Conservation (phyloP, 2,888 invertebrate genomes). For the Eubasilissa splendida region DNA sequence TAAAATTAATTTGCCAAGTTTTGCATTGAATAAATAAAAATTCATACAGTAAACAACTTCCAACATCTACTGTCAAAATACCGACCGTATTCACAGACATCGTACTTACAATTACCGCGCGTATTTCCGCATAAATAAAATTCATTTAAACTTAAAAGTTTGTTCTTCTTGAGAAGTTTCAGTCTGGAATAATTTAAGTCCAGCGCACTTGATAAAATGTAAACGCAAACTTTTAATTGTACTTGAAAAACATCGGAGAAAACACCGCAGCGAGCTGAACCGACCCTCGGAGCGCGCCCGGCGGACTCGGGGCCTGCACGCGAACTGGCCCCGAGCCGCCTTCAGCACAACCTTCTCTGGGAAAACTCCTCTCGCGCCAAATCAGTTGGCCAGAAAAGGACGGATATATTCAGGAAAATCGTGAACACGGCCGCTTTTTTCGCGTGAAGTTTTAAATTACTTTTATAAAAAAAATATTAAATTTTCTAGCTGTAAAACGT, state of each 20-base stretch:
- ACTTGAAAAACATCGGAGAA: constrained; percentile 21
- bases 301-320: neutral
- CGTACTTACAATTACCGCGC: no score
- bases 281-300: neutral
- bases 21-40: no score
- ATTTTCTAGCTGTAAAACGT: no score
- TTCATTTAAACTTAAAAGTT: no score
- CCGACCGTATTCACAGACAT: no score
- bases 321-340: constrained; percentile 9
- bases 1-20: no score
- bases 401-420: constrained; percentile 6
- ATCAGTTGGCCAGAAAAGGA: constrained; percentile 21
- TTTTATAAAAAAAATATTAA: no score
- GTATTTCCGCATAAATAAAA: no score
- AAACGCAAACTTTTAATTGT: constrained; percentile 25
- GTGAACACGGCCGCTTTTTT: neutral
- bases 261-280: neutral
- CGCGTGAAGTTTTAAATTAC: no score
- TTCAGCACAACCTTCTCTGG: constrained; percentile 15
- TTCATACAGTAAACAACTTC: no score
- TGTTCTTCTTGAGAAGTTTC: no score
- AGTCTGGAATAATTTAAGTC: neutral
- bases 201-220: neutral
- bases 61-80: no score
- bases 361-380: constrained; percentile 5